phyloP scores from a whole-genome alignment of 2,888 invertebrate genomes.

The Diogma glabrata region DNA sequence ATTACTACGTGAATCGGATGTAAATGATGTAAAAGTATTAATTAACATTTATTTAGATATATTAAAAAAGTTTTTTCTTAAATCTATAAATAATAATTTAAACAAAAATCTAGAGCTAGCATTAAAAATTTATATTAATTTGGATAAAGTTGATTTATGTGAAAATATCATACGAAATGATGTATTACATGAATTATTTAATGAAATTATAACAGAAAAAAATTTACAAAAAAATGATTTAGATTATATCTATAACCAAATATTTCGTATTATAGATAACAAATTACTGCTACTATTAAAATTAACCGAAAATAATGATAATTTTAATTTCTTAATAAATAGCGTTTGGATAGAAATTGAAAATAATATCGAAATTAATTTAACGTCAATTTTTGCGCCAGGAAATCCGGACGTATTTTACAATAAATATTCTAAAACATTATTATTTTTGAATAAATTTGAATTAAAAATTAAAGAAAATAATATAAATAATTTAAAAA shows the following conservation, averaged over 20 bases:
- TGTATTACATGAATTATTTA: slow-evolving; percentile 54
- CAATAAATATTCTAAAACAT: slow-evolving; percentile 65
- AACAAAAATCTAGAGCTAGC: slow-evolving; percentile 40
- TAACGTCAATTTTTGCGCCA: slow-evolving; percentile 78
- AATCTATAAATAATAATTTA: slow-evolving; percentile 32
- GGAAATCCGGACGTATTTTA: slow-evolving; percentile 86
- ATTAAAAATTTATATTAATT: slow-evolving; percentile 40
- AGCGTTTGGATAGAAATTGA: slow-evolving; percentile 83
- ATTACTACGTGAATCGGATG: slow-evolving; percentile 22
- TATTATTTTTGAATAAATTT: slow-evolving; percentile 60
- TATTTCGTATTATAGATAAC: slow-evolving; percentile 58
- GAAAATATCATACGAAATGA: slow-evolving; percentile 58
- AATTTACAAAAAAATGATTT: slow-evolving; percentile 51
- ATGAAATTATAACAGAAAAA: slow-evolving; percentile 58
- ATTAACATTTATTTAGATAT: slow-evolving; percentile 27
- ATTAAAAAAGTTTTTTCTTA: slow-evolving; percentile 26
- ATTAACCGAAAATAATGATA: slow-evolving; percentile 39
- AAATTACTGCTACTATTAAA: slow-evolving; percentile 47
- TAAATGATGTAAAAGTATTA: slow-evolving; percentile 21
- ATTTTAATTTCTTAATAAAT: slow-evolving; percentile 66
- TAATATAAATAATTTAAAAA: slow-evolving; percentile 41
- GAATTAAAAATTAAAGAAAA: slow-evolving; percentile 50
- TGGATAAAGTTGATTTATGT: slow-evolving; percentile 56
- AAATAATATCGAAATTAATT: slow-evolving; percentile 64
- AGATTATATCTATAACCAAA: slow-evolving; percentile 56